phyloP scores from a whole-genome alignment of 2,113 vertebrate genomes.

The Sebastes fasciatus region DNA sequence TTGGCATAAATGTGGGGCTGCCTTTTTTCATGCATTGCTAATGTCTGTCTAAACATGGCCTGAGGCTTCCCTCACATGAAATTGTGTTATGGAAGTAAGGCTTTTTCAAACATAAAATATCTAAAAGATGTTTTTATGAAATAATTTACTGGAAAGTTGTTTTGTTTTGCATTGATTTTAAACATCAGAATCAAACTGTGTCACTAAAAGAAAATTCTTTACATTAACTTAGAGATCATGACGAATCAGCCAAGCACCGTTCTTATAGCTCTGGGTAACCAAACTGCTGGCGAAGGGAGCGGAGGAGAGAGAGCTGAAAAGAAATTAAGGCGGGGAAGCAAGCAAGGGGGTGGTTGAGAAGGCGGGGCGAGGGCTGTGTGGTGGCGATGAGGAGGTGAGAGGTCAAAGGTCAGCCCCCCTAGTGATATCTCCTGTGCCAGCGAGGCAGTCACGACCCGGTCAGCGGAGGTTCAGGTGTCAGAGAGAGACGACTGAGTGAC shows the following conservation, averaged over 20 bases:
- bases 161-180: neutral
- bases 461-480: conserved; percentile 83
- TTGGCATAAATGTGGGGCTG: neutral
- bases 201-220: neutral
- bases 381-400: conserved; percentile 66
- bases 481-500: conserved; percentile 77
- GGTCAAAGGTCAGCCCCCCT: conserved; percentile 74
- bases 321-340: conserved; percentile 24
- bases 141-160: neutral
- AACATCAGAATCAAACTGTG: neutral
- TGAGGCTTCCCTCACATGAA: neutral
- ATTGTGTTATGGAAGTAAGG: neutral
- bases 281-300: conserved; percentile 4
- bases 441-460: conserved; percentile 82
- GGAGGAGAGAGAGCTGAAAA: conserved; percentile 29
- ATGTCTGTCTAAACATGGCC: neutral
- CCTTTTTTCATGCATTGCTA: conserved; percentile 11
- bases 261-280: neutral
- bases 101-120: neutral
- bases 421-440: conserved; percentile 71
- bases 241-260: neutral
- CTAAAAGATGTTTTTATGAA: neutral
- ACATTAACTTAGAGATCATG: no score
- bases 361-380: conserved; percentile 29
- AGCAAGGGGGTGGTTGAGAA: conserved; percentile 26